Conservation (phyloP, 2,113 vertebrate species). For the Apodemus speciosus region DNA sequence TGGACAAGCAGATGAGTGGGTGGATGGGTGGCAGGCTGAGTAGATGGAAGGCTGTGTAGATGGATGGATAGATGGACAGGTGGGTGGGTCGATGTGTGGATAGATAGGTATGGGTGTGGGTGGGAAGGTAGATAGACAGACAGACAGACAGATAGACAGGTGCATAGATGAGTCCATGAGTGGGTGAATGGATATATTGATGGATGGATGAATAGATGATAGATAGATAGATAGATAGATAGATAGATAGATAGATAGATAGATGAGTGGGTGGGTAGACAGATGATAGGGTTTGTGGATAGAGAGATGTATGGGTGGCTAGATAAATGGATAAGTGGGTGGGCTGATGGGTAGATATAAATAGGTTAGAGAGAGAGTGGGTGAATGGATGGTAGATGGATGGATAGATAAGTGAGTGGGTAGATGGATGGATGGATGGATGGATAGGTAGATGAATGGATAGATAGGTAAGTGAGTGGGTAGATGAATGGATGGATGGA, state of each 20-base stretch:
- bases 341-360: not conserved
- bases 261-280: accelerated
- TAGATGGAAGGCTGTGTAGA: accelerated
- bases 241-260: accelerated
- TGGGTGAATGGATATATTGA: not conserved
- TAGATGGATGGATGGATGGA: not conserved
- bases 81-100: not conserved
- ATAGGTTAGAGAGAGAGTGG: not conserved
- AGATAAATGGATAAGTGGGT: not conserved
- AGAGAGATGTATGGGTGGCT: accelerated
- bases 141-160: accelerated
- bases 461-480: accelerated
- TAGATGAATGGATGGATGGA: accelerated
- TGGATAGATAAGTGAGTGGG: not conserved
- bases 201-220: not conserved
- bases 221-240: not conserved
- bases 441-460: accelerated
- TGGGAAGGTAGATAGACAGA: accelerated
- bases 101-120: not conserved
- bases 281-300: not conserved
- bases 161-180: not conserved
- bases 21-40: not conserved
- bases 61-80: accelerated
- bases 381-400: not conserved
- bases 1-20: not conserved